Evolutionary conservation across 2,797 vertebrate species (phyloP).

Genomic region (Vespertilio murinus): DNA sequence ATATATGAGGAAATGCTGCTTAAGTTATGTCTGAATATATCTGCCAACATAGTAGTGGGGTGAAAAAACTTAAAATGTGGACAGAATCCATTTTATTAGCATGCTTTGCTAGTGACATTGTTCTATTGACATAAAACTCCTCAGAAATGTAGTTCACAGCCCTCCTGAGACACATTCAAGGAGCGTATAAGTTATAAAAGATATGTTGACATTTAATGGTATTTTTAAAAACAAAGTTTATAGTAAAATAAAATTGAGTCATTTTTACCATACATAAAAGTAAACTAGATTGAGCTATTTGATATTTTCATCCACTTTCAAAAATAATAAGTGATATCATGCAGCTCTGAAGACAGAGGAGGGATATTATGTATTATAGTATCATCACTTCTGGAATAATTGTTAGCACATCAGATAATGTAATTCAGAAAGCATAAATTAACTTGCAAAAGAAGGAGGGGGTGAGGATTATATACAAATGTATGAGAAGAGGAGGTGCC

Average conservation of each 20-base stretch:
- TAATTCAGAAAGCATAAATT: not conserved
- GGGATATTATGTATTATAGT: too few relatives aligned
- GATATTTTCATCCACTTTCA: conserved; percentile 32
- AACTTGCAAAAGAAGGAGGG: not conserved
- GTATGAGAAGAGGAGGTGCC: not conserved
- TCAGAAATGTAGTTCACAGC: not conserved
- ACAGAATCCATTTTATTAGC: not conserved
- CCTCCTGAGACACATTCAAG: not conserved
- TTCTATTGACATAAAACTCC: not conserved
- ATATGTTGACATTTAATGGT: not conserved
- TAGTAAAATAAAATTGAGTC: conserved; percentile 48
- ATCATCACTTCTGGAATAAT: conserved; percentile 26
- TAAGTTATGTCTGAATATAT: not conserved
- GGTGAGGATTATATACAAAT: not conserved
- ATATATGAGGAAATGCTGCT: not conserved
- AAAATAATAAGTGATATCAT: not conserved
- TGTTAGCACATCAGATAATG: not conserved
- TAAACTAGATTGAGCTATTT: conserved; percentile 19
- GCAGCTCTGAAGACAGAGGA: not conserved
- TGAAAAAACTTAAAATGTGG: not conserved
- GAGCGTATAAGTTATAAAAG: not conserved
- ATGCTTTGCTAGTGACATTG: not conserved
- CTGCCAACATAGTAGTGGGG: not conserved
- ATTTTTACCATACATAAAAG: conserved; percentile 27
- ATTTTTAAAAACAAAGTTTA: not conserved